Evolutionary conservation across 2,888 invertebrate species (phyloP).

Genomic region (Lissonota sp.): DNA sequence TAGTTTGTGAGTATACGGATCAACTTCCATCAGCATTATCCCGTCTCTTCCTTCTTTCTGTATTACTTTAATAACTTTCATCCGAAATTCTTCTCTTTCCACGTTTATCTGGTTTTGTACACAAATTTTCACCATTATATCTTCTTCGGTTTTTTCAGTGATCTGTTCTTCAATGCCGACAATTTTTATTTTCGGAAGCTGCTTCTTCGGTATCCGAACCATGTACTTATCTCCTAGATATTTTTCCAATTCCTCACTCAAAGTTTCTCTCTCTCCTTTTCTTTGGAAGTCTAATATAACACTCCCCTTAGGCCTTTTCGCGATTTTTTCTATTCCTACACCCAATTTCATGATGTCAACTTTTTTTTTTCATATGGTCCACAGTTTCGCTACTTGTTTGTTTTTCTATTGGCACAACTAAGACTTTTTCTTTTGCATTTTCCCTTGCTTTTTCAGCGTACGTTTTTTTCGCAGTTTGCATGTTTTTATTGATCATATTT

Average conservation of each 20-base stretch:
- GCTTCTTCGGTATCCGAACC: conserved; percentile 32
- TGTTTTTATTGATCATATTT: neutral
- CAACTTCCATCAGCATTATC: conserved; percentile 5
- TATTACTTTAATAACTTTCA: conserved; percentile 1
- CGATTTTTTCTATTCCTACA: conserved; percentile 44
- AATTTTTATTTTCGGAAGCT: conserved; percentile 36
- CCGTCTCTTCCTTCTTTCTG: conserved; percentile 10
- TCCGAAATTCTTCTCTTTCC: neutral
- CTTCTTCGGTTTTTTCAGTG: conserved; percentile 8
- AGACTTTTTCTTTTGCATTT: conserved; percentile 30
- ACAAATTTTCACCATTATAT: conserved; percentile 16
- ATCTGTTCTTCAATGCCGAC: conserved; percentile 9
- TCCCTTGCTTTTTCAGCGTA: conserved; percentile 34
- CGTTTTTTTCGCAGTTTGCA: neutral
- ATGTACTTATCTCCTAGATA: conserved; percentile 43
- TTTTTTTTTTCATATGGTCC: conserved; percentile 50
- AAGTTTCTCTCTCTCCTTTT: conserved; percentile 20
- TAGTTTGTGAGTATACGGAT: neutral
- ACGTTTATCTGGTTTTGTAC: conserved; percentile 13
- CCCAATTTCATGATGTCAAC: conserved; percentile 51
- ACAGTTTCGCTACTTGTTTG: conserved; percentile 42
- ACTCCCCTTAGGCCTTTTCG: conserved; percentile 36
- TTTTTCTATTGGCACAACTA: conserved; percentile 29
- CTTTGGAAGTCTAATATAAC: conserved; percentile 51
- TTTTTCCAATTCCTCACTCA: conserved; percentile 43